These are phyloP conservation scores for Aegotheles bennettii DNA, from an alignment of 2,113 vertebrate species.

Conservation along the genomic window DNA sequence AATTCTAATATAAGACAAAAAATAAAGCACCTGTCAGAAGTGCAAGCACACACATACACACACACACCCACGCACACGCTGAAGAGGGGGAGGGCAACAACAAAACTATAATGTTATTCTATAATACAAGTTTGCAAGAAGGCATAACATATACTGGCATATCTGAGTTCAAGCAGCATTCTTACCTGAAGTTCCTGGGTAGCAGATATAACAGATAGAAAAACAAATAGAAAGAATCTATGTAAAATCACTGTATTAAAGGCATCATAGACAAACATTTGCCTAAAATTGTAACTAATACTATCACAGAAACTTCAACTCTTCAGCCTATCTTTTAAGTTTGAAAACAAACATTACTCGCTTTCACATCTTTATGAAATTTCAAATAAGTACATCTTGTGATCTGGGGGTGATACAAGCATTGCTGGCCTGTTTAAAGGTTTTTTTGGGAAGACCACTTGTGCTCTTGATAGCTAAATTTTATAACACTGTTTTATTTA, in stretches of 20 bases:
- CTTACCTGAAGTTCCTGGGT: conserved; percentile 97
- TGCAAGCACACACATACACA: not conserved
- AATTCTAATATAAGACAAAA: conserved; percentile 17
- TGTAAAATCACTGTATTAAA: conserved; percentile 73
- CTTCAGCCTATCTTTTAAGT: not conserved
- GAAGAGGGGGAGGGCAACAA: conserved; percentile 23
- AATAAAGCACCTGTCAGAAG: conserved; percentile 13
- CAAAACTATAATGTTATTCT: conserved; percentile 60
- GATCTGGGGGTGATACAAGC: not conserved
- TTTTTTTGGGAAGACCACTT: not conserved
- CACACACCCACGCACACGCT: not conserved
- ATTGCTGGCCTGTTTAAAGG: not conserved
- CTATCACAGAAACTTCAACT: conserved; percentile 2
- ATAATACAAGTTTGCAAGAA: conserved; percentile 52
- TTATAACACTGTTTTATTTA: not conserved
- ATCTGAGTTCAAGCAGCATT: conserved; percentile 64
- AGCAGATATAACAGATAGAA: conserved; percentile 82
- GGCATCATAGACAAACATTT: conserved; percentile 52
- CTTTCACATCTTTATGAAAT: not conserved
- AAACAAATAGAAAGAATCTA: conserved; percentile 84
- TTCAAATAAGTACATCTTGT: not conserved
- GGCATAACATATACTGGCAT: conserved; percentile 58
- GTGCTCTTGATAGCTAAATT: not conserved
- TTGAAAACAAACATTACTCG: not conserved
- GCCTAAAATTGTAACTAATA: conserved; percentile 30